Evolutionary conservation across 2,113 vertebrate genomes (phyloP).

Genomic region (Beaufortia kweichowensis): DNA sequence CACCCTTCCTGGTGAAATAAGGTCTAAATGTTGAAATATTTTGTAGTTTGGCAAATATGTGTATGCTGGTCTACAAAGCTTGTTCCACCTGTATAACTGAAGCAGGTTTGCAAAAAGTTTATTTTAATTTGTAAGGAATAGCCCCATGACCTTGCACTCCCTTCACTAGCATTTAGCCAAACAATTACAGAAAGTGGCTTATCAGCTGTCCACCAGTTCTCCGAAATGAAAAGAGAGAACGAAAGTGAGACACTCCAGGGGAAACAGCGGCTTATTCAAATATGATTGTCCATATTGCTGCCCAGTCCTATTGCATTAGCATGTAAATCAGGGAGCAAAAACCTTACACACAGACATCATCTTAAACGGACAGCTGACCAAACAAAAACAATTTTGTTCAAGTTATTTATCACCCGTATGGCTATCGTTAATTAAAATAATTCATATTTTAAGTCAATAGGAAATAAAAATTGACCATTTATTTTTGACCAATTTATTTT

Average conservation of each 20-base stretch:
- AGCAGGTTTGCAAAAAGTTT: neutral
- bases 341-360: neutral
- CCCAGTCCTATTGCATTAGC: constrained; percentile 26
- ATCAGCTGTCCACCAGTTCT: neutral
- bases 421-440: too few relatives aligned
- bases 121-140: constrained; percentile 16
- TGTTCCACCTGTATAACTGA: neutral
- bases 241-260: neutral
- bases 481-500: too few relatives aligned
- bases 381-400: too few relatives aligned
- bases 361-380: neutral
- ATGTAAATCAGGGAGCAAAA: constrained; percentile 9
- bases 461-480: too few relatives aligned
- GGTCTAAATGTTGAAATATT: neutral
- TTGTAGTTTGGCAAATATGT: neutral
- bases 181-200: constrained; percentile 5
- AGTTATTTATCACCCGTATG: too few relatives aligned
- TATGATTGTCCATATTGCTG: constrained; percentile 13
- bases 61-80: neutral
- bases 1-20: neutral
- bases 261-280: constrained; percentile 19
- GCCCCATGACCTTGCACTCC: neutral
- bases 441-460: too few relatives aligned
- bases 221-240: neutral
- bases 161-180: neutral